A percentile compares a stretch with the other conserved stretches of the same genome.
These are phyloP conservation scores for Sciurus vulgaris DNA, from an alignment of 2,797 vertebrate species.

Conservation along the genomic window DNA sequence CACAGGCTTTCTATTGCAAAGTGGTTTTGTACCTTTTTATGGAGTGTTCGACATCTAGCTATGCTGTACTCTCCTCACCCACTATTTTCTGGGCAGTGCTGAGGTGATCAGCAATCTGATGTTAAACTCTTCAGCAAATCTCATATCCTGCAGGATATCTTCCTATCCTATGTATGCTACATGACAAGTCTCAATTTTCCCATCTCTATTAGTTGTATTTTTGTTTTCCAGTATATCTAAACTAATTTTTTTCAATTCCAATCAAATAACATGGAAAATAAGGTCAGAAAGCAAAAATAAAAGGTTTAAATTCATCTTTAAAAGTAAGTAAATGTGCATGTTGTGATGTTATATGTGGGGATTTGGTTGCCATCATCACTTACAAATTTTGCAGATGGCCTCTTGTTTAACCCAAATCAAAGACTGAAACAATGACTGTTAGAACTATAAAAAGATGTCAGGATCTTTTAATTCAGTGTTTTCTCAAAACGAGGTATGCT, in stretches of 20 bases:
- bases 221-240: conserved; percentile 40
- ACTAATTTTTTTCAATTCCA: not conserved
- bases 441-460: not conserved
- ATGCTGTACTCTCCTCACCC: not conserved
- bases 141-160: not conserved
- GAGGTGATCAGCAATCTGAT: not conserved
- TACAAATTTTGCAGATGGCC: not conserved
- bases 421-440: not conserved
- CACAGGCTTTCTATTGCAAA: not conserved
- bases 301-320: conserved; percentile 38
- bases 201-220: not conserved
- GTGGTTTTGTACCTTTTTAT: not conserved
- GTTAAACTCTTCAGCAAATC: not conserved
- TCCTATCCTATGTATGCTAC: not conserved
- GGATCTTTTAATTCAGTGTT: conserved; percentile 27
- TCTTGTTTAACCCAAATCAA: conserved; percentile 36
- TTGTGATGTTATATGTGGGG: not conserved
- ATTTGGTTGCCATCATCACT: conserved; percentile 35
- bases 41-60: not conserved
- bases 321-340: not conserved
- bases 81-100: not conserved
- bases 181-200: not conserved
- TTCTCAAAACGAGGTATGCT: conserved; percentile 4
- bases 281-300: conserved; percentile 44
- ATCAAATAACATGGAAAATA: conserved; percentile 48